phyloP scores from a whole-genome alignment of 2,113 vertebrate genomes.

The Rattus norvegicus region DNA sequence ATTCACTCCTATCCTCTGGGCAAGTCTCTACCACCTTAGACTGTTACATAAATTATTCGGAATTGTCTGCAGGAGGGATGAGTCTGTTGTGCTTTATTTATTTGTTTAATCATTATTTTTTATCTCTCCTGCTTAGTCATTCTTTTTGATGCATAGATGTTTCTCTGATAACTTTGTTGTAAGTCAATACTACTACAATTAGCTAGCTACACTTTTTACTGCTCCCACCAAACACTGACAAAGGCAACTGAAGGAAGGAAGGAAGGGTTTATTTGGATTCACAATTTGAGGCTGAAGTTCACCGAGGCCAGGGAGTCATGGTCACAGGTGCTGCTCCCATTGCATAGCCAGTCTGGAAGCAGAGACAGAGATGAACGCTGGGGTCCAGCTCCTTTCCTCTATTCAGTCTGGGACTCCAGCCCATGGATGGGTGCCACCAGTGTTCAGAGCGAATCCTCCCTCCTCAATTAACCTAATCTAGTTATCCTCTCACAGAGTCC shows the following conservation, averaged over 20 bases:
- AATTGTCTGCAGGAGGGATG: background rate
- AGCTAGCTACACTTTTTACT: background rate
- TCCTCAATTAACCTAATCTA: background rate
- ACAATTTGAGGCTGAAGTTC: background rate
- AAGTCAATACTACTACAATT: too few species aligned
- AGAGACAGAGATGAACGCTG: background rate
- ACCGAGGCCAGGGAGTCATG: background rate
- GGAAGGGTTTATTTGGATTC: background rate
- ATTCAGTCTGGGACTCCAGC: background rate
- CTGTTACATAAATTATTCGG: too few species aligned
- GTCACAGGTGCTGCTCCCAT: background rate
- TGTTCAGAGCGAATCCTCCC: background rate
- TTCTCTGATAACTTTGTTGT: background rate
- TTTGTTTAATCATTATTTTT: too few species aligned
- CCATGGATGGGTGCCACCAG: background rate
- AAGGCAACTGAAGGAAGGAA: background rate
- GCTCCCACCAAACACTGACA: background rate
- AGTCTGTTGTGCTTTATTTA: background rate
- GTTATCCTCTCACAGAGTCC: background rate
- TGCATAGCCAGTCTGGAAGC: background rate
- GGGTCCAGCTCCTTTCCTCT: background rate
- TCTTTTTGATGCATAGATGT: background rate
- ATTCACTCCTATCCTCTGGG: too few species aligned
- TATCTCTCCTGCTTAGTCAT: background rate
- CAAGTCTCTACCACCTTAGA: background rate